A percentile compares a stretch with the other conserved stretches of the same genome.
Evolutionary conservation across 2,113 vertebrate species (phyloP).

Genomic region (Apodemus speciosus): DNA sequence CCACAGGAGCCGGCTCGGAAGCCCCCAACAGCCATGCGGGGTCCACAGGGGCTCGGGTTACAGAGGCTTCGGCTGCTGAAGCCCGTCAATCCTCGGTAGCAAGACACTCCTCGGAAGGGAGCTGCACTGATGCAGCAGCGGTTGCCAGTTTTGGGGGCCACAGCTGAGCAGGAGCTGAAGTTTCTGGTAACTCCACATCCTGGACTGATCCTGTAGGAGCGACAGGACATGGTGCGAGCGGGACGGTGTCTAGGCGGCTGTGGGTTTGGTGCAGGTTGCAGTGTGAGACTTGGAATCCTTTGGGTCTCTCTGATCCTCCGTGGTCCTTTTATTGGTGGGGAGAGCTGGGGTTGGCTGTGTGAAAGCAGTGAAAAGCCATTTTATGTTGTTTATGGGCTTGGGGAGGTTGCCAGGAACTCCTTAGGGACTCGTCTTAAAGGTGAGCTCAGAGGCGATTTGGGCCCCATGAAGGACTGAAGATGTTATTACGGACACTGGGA

Average conservation of each 20-base stretch:
- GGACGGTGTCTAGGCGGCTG: neutral
- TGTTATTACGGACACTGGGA: constrained; percentile 75
- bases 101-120: constrained; percentile 54
- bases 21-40: constrained; percentile 55
- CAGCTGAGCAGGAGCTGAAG: constrained; percentile 74
- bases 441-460: constrained; percentile 69
- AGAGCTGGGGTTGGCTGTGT: constrained; percentile 69
- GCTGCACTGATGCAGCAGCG: constrained; percentile 62
- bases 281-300: neutral
- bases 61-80: constrained; percentile 77
- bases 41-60: neutral
- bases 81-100: constrained; percentile 55
- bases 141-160: constrained; percentile 70
- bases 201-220: constrained; percentile 66
- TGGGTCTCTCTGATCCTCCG: constrained; percentile 56
- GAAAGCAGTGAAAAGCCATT: constrained; percentile 76
- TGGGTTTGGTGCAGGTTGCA: neutral
- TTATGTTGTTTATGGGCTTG: constrained; percentile 80
- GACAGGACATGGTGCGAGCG: constrained; percentile 65
- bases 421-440: constrained; percentile 79
- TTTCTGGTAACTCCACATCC: constrained; percentile 47
- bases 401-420: constrained; percentile 77
- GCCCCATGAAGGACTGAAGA: constrained; percentile 70
- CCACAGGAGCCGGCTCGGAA: neutral
- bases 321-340: constrained; percentile 77